Conservation (phyloP, 92 coral and sea anemone genomes). For the Meandrina meandrites region DNA sequence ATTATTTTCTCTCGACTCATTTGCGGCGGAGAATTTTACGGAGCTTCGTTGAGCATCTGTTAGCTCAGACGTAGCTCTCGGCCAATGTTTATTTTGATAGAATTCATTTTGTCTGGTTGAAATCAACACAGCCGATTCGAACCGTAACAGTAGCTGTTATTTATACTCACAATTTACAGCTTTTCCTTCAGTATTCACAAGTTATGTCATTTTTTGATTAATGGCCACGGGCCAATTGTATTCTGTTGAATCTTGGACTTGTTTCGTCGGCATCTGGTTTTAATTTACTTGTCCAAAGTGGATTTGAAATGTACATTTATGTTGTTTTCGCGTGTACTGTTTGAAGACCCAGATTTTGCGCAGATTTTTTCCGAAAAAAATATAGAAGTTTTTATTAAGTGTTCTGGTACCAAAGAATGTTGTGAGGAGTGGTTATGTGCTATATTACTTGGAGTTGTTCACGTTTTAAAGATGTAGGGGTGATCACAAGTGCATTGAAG, state of each 20-base stretch:
- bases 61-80: neutral
- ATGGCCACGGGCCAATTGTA: constrained; percentile 45
- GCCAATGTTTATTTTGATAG: constrained; percentile 19
- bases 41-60: constrained; percentile 17
- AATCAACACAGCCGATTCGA: neutral
- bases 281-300: constrained; percentile 12
- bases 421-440: constrained; percentile 9
- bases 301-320: constrained; percentile 35
- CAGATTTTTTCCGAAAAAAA: neutral
- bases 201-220: constrained; percentile 45
- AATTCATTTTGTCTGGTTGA: constrained; percentile 33
- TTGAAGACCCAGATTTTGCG: constrained; percentile 3
- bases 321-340: constrained; percentile 11
- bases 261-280: constrained; percentile 43
- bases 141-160: constrained; percentile 18
- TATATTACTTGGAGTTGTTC: constrained; percentile 28
- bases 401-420: neutral
- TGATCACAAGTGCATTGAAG: constrained; percentile 36
- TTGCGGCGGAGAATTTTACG: constrained; percentile 47
- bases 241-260: constrained; percentile 46
- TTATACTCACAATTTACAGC: constrained; percentile 29
- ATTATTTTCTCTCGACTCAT: constrained; percentile 40
- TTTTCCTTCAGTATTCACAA: constrained; percentile 43
- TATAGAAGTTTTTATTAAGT: neutral
- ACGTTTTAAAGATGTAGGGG: constrained; percentile 14